Conservation (phyloP, 2,888 invertebrate genomes). For the Candidula unifasciata region DNA sequence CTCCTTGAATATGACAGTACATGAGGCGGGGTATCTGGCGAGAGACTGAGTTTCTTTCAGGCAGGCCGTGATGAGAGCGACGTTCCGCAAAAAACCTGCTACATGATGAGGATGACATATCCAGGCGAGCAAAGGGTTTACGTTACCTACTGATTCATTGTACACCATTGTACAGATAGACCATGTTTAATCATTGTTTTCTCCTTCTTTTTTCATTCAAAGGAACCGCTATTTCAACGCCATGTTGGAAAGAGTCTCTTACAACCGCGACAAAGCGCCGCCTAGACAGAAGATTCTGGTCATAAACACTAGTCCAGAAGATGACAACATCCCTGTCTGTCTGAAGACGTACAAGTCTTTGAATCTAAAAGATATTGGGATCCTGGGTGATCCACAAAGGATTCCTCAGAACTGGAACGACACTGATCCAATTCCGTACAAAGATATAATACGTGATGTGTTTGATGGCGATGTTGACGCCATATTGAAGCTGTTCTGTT, state of each 20-base stretch:
- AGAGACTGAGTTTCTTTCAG: no score
- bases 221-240: neutral
- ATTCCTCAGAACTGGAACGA: neutral
- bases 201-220: neutral
- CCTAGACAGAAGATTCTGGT: neutral
- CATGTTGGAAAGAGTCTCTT: constrained; percentile 5
- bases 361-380: neutral
- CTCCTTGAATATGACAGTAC: no score
- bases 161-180: no score
- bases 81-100: no score
- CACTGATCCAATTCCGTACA: neutral
- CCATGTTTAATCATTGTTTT: neutral
- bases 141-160: no score
- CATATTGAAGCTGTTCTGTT: neutral
- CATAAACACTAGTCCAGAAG: neutral
- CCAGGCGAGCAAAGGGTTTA: no score
- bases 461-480: neutral
- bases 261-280: neutral
- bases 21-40: no score
- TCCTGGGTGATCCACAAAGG: neutral
- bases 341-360: neutral
- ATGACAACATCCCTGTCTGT: neutral
- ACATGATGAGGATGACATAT: no score
- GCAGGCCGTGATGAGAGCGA: no score
- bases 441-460: neutral